A percentile compares a stretch with the other conserved stretches of the same genome.
These are phyloP conservation scores for Actinemys pallida DNA, from an alignment of 2,113 vertebrate genomes.

Conservation along the genomic window DNA sequence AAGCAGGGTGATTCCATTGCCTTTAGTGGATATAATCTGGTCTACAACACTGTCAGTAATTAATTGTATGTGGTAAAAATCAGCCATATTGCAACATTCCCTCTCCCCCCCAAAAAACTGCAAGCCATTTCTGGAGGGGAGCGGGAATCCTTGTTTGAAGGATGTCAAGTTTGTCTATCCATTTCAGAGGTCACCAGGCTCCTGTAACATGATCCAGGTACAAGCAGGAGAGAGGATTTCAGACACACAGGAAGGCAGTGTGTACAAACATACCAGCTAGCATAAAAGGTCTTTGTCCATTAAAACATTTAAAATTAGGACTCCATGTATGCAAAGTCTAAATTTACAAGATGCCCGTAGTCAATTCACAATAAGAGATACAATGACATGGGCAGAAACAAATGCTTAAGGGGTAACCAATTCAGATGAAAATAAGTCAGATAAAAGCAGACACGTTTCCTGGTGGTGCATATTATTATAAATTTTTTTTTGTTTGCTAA, in stretches of 20 bases:
- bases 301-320: not conserved
- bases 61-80: conserved; percentile 26
- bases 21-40: conserved; percentile 59
- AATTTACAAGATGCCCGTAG: not conserved
- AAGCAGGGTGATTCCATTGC: conserved; percentile 60
- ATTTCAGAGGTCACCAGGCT: not conserved
- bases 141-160: conserved; percentile 20
- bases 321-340: not conserved
- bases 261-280: not conserved
- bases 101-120: accelerated
- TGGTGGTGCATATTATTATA: not conserved
- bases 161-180: not conserved
- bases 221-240: not conserved
- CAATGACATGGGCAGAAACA: not conserved
- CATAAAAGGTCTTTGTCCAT: not conserved
- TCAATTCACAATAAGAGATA: not conserved
- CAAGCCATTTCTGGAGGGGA: not conserved
- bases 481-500: not conserved
- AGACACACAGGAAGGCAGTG: not conserved
- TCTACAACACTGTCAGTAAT: not conserved
- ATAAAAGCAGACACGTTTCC: not conserved
- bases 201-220: not conserved
- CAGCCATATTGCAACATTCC: not conserved
- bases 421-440: not conserved
- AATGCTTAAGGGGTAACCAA: not conserved